These are phyloP conservation scores for Choloepus hoffmanni DNA, from an alignment of 2,113 vertebrate species.

Conservation along the genomic window DNA sequence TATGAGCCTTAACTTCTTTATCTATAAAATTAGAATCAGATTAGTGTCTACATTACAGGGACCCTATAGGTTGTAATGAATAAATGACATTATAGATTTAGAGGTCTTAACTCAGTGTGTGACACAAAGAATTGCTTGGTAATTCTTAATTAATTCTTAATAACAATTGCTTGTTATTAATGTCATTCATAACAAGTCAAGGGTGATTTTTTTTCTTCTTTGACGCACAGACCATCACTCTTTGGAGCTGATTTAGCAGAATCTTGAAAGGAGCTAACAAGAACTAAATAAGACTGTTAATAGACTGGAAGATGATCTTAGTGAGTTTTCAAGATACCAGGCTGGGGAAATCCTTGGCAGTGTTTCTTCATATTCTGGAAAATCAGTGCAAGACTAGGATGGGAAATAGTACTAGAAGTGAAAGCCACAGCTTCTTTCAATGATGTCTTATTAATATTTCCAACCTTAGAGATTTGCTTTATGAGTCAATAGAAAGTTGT, in stretches of 20 bases:
- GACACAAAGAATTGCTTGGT: neutral
- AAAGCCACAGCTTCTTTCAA: neutral
- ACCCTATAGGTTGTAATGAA: neutral
- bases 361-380: conserved; percentile 23
- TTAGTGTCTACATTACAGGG: neutral
- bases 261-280: conserved; percentile 14
- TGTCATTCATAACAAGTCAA: neutral
- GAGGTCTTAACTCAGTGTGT: neutral
- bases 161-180: neutral
- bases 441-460: neutral
- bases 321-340: neutral
- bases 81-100: neutral
- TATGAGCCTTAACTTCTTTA: neutral
- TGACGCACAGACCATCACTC: neutral
- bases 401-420: neutral
- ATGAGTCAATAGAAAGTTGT: neutral
- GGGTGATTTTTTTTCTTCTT: neutral
- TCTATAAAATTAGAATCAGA: neutral
- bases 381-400: neutral
- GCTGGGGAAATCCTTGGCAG: neutral
- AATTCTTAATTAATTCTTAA: neutral
- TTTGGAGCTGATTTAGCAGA: neutral
- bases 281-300: conserved; percentile 43
- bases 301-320: neutral
- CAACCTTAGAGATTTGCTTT: conserved; percentile 38